Evolutionary conservation across 1,140 invertebrate genomes (phyloP).

Genomic region (Grapholita molesta): DNA sequence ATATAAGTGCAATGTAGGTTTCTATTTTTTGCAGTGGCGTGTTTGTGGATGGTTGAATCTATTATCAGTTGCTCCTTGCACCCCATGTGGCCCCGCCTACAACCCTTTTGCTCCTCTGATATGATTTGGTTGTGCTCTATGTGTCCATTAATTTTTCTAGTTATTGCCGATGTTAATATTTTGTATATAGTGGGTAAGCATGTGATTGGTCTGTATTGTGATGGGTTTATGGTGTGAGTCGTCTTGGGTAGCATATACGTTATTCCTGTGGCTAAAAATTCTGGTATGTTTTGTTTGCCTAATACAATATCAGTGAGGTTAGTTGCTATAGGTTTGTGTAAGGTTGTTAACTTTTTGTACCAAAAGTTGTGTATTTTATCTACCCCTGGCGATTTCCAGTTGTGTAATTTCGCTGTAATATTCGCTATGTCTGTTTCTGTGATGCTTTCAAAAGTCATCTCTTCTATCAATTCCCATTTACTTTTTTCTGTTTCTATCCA

Average conservation of each 20-base stretch:
- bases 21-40: constrained; percentile 21
- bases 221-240: not conserved
- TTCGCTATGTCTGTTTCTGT: not conserved
- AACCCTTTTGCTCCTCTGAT: constrained; percentile 34
- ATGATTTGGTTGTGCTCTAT: constrained; percentile 23
- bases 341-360: constrained; percentile 23
- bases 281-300: constrained; percentile 11
- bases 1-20: constrained; percentile 25
- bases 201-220: constrained; percentile 24
- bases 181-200: constrained; percentile 21
- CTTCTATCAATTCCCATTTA: not conserved
- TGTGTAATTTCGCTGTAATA: constrained; percentile 11
- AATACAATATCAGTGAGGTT: constrained; percentile 18
- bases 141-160: constrained; percentile 6
- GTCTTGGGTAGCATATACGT: constrained; percentile 27
- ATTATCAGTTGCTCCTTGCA: constrained; percentile 33
- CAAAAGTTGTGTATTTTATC: constrained; percentile 25
- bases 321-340: constrained; percentile 22
- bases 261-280: constrained; percentile 24
- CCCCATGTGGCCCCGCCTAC: constrained; percentile 22
- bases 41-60: constrained; percentile 25
- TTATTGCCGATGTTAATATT: constrained; percentile 15
- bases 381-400: too few relatives aligned
- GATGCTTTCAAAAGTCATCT: constrained; percentile 17
- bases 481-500: constrained; percentile 20